Percentiles rank a stretch among this genome's conserved stretches.
Evolutionary conservation across 2,113 vertebrate genomes (phyloP).

Genomic region (Lycocorax pyrrhopterus): DNA sequence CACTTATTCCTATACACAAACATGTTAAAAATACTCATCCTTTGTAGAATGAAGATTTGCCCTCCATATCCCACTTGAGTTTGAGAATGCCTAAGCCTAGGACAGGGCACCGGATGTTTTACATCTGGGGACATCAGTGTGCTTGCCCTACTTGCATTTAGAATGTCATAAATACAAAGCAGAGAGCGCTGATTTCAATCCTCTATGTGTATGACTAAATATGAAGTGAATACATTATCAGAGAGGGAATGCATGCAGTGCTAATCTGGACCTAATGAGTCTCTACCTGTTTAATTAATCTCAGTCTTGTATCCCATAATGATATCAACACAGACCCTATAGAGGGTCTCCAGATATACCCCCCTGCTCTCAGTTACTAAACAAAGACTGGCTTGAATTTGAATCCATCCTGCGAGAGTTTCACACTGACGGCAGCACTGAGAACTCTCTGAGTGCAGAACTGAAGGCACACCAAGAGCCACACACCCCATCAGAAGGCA

Average conservation of each 20-base stretch:
- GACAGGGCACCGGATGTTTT: background rate
- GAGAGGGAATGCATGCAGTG: background rate
- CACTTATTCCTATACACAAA: background rate
- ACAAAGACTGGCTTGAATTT: background rate
- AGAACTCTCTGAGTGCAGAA: background rate
- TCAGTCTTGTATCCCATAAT: rapidly evolving
- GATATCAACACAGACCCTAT: background rate
- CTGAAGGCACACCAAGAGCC: background rate
- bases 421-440: background rate
- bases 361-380: background rate
- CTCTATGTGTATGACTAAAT: rapidly evolving
- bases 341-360: background rate
- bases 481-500: background rate
- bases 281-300: background rate
- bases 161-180: background rate
- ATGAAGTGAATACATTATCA: background rate
- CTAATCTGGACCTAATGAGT: background rate
- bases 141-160: background rate
- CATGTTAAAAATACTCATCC: background rate
- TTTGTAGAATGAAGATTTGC: background rate
- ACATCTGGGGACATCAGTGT: too few relatives aligned
- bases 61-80: background rate
- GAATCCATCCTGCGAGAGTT: background rate
- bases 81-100: background rate
- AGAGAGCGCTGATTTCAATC: background rate